Conservation (phyloP, 1,140 invertebrate species). For the Gryllus bimaculatus region DNA sequence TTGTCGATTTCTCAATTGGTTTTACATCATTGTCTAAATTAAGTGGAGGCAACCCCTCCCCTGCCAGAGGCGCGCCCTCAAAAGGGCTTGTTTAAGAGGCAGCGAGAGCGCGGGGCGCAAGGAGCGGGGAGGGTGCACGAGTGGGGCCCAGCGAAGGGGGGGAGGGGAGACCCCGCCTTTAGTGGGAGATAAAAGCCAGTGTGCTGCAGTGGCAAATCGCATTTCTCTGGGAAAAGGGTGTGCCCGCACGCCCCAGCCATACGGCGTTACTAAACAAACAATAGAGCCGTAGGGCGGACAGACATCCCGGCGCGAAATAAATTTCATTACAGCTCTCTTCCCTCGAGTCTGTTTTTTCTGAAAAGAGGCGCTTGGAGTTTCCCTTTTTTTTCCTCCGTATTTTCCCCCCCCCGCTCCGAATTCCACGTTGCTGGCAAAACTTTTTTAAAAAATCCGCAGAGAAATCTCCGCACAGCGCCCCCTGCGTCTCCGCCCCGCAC, state of each 20-base stretch:
- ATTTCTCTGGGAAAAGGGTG: slow-evolving; percentile 18
- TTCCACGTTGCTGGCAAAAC: background rate
- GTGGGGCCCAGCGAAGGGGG: background rate
- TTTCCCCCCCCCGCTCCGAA: slow-evolving; percentile 9
- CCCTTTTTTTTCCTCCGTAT: slow-evolving; percentile 12
- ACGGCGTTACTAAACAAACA: slow-evolving; percentile 16
- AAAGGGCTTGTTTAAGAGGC: background rate
- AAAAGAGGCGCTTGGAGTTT: background rate
- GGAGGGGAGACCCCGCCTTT: background rate
- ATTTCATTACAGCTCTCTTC: background rate
- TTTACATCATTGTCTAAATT: slow-evolving; percentile 6
- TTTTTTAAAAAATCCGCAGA: background rate
- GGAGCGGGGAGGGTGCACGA: no score
- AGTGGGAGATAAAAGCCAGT: slow-evolving; percentile 9
- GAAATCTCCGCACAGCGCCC: background rate
- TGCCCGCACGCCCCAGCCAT: background rate
- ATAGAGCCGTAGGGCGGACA: slow-evolving; percentile 16
- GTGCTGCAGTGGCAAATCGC: slow-evolving; percentile 13
- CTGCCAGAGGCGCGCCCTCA: background rate
- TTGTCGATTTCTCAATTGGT: slow-evolving; percentile 1
- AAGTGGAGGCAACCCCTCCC: background rate
- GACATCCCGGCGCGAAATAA: slow-evolving; percentile 10
- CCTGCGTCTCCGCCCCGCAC: background rate
- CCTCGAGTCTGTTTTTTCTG: background rate
- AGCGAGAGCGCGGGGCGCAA: no score